A percentile compares a stretch with the other conserved stretches of the same genome.
These are phyloP conservation scores for Drosophila lacteicornis DNA, from an alignment of 1,140 invertebrate species.

Conservation along the genomic window DNA sequence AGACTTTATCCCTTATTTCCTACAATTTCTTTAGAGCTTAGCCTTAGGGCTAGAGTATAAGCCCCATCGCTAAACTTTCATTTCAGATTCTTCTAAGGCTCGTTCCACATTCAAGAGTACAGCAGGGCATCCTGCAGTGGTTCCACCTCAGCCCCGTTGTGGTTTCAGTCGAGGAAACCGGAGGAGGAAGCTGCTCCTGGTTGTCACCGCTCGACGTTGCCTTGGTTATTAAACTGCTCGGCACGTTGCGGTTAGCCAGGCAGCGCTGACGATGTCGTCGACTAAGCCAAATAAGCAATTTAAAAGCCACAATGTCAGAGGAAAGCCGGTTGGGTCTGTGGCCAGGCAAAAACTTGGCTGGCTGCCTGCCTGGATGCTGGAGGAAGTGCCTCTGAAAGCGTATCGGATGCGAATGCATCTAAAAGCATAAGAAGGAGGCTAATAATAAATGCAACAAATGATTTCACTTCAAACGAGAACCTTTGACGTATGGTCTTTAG, in stretches of 20 bases:
- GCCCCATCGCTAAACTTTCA: not conserved
- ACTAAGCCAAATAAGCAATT: conserved; percentile 68
- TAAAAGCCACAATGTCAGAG: conserved; percentile 72
- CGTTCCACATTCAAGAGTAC: conserved; percentile 2
- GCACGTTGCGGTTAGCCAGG: conserved; percentile 33
- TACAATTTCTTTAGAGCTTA: no score
- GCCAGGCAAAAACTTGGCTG: conserved; percentile 12
- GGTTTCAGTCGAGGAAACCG: not conserved
- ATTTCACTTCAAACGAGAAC: not conserved
- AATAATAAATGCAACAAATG: conserved; percentile 1
- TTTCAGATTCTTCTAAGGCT: not conserved
- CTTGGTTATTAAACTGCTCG: conserved; percentile 65
- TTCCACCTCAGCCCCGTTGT: not conserved
- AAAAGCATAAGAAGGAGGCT: not conserved
- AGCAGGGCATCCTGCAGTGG: not conserved
- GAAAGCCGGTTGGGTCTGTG: conserved; percentile 23
- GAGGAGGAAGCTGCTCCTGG: not conserved
- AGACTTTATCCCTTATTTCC: no score
- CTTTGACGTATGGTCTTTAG: not conserved
- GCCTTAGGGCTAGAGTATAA: not conserved
- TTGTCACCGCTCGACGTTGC: conserved; percentile 40
- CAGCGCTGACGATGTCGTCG: conserved; percentile 20
- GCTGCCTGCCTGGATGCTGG: not conserved
- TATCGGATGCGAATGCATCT: conserved; percentile 1
- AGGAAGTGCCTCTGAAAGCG: conserved; percentile 10